Evolutionary conservation across 2,113 vertebrate species (phyloP).

Genomic region (Trogon melanurus): DNA sequence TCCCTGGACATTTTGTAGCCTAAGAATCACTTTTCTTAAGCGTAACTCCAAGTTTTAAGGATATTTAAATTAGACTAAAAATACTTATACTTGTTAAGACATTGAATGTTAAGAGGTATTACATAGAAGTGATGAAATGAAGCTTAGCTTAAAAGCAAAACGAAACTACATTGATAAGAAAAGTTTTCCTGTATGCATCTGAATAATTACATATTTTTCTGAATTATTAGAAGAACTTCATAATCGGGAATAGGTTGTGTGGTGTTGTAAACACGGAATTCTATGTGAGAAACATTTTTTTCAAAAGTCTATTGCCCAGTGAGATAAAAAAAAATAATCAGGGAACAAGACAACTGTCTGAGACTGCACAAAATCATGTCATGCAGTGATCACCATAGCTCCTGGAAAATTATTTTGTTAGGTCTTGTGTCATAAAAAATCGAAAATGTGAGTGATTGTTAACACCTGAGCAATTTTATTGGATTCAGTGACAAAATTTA

Average conservation of each 20-base stretch:
- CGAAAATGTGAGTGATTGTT: background rate
- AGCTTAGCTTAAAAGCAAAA: background rate
- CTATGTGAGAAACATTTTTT: rapidly evolving
- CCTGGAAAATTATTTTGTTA: background rate
- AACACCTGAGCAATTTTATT: background rate
- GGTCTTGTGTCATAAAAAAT: background rate
- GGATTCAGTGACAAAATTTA: background rate
- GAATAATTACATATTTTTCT: background rate
- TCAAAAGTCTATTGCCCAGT: background rate
- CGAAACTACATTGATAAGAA: background rate
- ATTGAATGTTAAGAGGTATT: background rate
- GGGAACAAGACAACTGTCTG: background rate
- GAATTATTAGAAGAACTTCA: background rate
- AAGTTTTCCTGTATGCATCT: background rate
- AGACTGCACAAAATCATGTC: background rate
- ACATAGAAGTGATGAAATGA: background rate
- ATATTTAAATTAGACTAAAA: background rate
- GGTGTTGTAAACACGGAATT: background rate
- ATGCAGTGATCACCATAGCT: background rate
- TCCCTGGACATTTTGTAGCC: background rate
- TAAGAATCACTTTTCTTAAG: background rate
- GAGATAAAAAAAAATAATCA: background rate
- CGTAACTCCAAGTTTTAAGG: background rate
- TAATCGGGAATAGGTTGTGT: background rate
- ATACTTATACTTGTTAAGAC: background rate